Evolutionary conservation across 2,888 invertebrate genomes (phyloP), one percentile per base, ranked within the genome.

Genomic region (Macaria notata): DNA sequence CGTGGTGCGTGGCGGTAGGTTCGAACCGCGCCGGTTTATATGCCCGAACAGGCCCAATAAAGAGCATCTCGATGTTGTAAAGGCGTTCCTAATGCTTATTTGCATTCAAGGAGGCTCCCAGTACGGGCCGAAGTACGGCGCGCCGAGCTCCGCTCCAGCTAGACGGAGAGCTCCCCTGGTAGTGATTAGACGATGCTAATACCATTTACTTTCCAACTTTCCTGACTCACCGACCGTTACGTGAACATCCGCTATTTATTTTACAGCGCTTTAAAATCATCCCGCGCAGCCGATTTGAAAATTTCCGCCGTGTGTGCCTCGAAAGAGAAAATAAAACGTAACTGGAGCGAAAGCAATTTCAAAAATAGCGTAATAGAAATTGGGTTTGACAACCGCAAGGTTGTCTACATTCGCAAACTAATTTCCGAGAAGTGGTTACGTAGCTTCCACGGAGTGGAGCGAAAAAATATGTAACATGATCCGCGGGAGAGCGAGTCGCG

Each of bases 141-240:
- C 72, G 78, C 72, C 71, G 72, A 73, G 75, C 73, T 70, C 75
- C 71, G 78, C 75, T 79, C 74, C 65, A 73, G 78, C 78, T 79
- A 83, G 83, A 84, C 79, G 71, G 73, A 89, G 73, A 73, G 86
- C 87, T 89, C 89, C 90, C 90, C 73, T 77, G 90, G 79, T 81
- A 84, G 90, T 88, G 88, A 91, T 91, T 90, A 90, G 84, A 84
- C 86, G 83, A 84, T 86, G 87, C 87, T 89, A 89, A 90, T 91
- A 88, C 85, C 89, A 86, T 89, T 89, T 88, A 89, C 88, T 88
- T 88, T 87, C 84, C 79, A 84, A 87, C 87, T 87, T 89, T 79
- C 82, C 83, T 84, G 84, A 81, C 83, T 86, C 83, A 81, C 84
- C 84, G 80, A 81, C 85, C 87, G 87, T 86, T 84, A 85, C 83